A percentile compares a stretch with the other conserved stretches of the same genome.
phyloP scores from a whole-genome alignment of 1,140 invertebrate genomes.

The Drosophila guanche region DNA sequence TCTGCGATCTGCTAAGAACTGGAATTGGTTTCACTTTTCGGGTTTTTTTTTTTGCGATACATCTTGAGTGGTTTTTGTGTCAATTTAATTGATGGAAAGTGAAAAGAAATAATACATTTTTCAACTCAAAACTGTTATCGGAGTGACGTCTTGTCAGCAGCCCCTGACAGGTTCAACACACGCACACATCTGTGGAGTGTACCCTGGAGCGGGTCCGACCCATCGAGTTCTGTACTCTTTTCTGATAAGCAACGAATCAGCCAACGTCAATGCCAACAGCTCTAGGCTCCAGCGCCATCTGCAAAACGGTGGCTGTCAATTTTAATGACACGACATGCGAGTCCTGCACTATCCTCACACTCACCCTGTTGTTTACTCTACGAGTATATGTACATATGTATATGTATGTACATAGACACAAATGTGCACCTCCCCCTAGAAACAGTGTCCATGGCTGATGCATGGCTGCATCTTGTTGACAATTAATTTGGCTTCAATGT shows the following conservation, averaged over 20 bases:
- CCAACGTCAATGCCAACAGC: slow-evolving; percentile 52
- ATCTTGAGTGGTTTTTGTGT: slow-evolving; percentile 27
- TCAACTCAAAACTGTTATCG: slow-evolving; percentile 61
- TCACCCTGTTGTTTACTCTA: not conserved
- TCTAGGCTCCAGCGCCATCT: slow-evolving; percentile 61
- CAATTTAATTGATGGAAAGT: slow-evolving; percentile 58
- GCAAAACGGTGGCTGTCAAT: slow-evolving; percentile 63
- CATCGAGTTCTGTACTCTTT: slow-evolving; percentile 14
- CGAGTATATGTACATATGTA: not conserved
- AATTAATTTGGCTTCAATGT: slow-evolving; percentile 70
- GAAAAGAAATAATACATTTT: slow-evolving; percentile 48
- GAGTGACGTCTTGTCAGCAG: slow-evolving; percentile 57
- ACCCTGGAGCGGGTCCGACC: slow-evolving; percentile 3
- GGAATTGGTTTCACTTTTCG: slow-evolving; percentile 40
- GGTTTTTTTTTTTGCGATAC: slow-evolving; percentile 11
- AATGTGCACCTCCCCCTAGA: slow-evolving; percentile 12
- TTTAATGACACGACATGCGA: slow-evolving; percentile 67
- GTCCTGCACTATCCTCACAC: slow-evolving; percentile 44
- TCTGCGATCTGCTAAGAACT: slow-evolving; percentile 52
- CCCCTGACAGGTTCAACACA: slow-evolving; percentile 49
- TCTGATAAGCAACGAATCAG: slow-evolving; percentile 43
- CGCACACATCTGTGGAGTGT: slow-evolving; percentile 12
- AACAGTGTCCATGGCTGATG: slow-evolving; percentile 57
- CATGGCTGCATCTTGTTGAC: slow-evolving; percentile 72
- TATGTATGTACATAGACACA: not conserved